Evolutionary conservation across 1,140 invertebrate species (phyloP).

Genomic region (Limonius californicus): DNA sequence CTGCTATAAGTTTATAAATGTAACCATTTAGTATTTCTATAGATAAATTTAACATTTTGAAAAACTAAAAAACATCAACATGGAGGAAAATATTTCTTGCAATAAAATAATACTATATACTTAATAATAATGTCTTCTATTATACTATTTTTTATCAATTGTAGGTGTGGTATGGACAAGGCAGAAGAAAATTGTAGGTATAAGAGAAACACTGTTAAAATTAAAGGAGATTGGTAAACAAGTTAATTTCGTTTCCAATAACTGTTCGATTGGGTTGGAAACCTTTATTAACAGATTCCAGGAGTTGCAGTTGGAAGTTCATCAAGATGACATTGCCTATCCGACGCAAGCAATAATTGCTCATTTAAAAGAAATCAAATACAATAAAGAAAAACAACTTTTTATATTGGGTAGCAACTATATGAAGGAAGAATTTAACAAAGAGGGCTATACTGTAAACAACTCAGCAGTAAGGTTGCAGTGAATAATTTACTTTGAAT

Average conservation of each 20-base stretch:
- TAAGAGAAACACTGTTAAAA: constrained; percentile 27
- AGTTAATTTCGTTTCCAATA: constrained; percentile 40
- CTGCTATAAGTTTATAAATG: too few species aligned
- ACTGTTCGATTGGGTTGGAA: constrained; percentile 26
- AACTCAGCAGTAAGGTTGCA: too few species aligned
- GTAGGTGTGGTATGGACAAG: constrained; percentile 33
- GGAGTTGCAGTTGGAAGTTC: constrained; percentile 20
- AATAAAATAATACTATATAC: too few species aligned
- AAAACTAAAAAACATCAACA: too few species aligned
- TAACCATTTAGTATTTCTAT: too few species aligned
- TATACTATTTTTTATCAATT: neutral
- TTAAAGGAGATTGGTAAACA: constrained; percentile 37
- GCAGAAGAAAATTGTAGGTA: constrained; percentile 30
- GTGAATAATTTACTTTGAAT: too few species aligned
- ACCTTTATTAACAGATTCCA: constrained; percentile 23
- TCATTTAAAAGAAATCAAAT: constrained; percentile 35
- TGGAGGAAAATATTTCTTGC: too few species aligned
- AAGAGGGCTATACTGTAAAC: constrained; percentile 30
- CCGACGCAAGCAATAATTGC: constrained; percentile 29
- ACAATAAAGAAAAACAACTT: constrained; percentile 36
- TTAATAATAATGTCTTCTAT: too few species aligned
- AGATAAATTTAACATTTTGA: too few species aligned
- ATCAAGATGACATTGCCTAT: constrained; percentile 24
- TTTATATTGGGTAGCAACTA: constrained; percentile 24
- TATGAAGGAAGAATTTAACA: constrained; percentile 30